Base-by-base conservation (phyloP, 2,888 invertebrate species). In the Hypomecis atomaria region DNA sequence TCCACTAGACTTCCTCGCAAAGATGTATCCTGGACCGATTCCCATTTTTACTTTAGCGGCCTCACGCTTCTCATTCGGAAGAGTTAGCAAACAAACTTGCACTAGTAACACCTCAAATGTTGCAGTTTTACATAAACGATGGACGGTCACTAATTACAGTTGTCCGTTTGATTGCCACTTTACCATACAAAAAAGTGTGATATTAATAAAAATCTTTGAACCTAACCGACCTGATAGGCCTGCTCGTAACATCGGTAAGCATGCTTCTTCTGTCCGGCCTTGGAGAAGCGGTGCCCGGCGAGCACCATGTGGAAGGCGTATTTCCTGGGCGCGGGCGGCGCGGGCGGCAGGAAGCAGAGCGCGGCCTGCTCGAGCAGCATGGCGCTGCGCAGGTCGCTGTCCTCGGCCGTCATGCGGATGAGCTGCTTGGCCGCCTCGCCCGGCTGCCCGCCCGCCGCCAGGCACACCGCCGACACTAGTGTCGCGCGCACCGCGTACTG, bases 291-390 rank as follows among this genome's bases (percentile, higher is more conserved):
- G 88, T 99, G 98, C 0, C 99, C 99, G 13, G 99, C 97, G 33
- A 99, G 93, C 23, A 99, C 98, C 94, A 98, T 97, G 81, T 99
- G 98, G 87, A 99, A 98, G 11, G 99, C 97, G 85, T 98, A 99
- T 87, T 99, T 99, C 58, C 99, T 94, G 72, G 96, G 94, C 96
- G 98, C 96, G 59, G 94, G 94, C 37, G 95, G 95, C 71, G 94
- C 92, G 11, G 94, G 92, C 0, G 90, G 88, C 43, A 98, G 92
- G 83, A 98, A 99, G 83, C 98, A 98, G 79, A 98, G 96, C 0
- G 99, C 96, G 0, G 99, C 99, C 72, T 99, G 99, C 86, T 99
- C 99, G 54, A 99, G 92, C 59, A 99, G 90, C 80, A 99, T 93
- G 6, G 99, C 99, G 72, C 98, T 98, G 61, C 98, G 94, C 60